These are phyloP conservation scores for Myiotriccus ornatus DNA, from an alignment of 2,797 vertebrate species.

Conservation along the genomic window DNA sequence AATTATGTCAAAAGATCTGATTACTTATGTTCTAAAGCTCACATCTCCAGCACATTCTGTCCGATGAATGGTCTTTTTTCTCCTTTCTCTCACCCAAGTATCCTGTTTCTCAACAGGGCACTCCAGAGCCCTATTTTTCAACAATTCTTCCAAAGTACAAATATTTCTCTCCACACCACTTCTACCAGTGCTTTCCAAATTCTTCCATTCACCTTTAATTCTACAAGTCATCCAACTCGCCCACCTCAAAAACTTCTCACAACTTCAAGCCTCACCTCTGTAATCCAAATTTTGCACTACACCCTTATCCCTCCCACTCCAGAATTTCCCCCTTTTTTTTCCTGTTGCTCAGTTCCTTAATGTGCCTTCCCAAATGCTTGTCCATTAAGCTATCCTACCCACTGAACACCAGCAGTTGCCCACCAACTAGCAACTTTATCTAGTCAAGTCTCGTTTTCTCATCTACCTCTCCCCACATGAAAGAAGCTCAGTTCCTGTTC, in stretches of 20 bases:
- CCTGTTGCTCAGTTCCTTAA: neutral
- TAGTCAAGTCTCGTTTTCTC: neutral
- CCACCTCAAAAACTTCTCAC: neutral
- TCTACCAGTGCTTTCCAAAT: rapidly evolving
- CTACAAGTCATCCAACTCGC: neutral
- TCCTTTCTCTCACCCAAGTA: neutral
- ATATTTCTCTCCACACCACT: neutral
- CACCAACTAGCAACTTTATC: neutral
- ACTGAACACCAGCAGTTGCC: neutral
- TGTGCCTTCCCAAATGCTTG: neutral
- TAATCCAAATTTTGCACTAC: neutral
- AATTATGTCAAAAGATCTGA: neutral
- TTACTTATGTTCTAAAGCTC: neutral
- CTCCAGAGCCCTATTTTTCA: neutral
- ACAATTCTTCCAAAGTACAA: neutral
- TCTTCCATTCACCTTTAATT: neutral
- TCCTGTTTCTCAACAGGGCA: neutral
- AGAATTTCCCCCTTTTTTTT: neutral
- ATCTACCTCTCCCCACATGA: neutral
- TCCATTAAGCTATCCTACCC: neutral
- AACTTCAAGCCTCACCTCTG: neutral
- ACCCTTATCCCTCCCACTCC: neutral
- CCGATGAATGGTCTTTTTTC: neutral
- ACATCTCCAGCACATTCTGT: neutral
- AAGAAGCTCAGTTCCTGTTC: neutral